Evolutionary conservation across 1,140 invertebrate genomes (phyloP).

Genomic region (Lordiphosa clarofinis): DNA sequence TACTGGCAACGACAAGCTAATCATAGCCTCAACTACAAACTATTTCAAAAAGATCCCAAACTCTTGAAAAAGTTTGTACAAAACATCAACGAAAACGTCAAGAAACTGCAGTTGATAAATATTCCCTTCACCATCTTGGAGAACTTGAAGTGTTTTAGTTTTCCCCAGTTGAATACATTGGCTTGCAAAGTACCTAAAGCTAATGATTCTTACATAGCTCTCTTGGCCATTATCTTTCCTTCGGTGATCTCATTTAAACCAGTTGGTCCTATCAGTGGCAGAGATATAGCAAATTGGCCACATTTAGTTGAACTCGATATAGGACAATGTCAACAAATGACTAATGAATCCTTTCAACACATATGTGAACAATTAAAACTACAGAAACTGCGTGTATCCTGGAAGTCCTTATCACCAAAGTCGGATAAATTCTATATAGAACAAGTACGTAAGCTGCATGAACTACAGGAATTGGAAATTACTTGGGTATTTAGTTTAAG

Average conservation of each 20-base stretch:
- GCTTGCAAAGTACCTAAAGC: background rate
- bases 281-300: background rate
- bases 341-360: background rate
- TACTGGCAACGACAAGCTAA: background rate
- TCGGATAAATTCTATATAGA: background rate
- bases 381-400: background rate
- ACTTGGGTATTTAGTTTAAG: background rate
- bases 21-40: background rate
- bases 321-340: constrained; percentile 1
- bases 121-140: background rate
- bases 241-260: too few relatives aligned
- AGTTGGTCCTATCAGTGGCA: background rate
- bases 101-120: background rate
- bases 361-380: background rate
- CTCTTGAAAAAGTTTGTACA: background rate
- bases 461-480: background rate
- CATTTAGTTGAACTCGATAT: constrained; percentile 3
- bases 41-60: background rate
- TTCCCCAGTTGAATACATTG: background rate
- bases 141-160: too few relatives aligned
- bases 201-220: background rate
- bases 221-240: too few relatives aligned
- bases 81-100: background rate
- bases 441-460: background rate
- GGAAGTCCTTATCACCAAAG: too few relatives aligned